Percentiles rank a stretch among this genome's conserved stretches.
Conservation (phyloP, 2,113 vertebrate species). For the Pangasianodon gigas region DNA sequence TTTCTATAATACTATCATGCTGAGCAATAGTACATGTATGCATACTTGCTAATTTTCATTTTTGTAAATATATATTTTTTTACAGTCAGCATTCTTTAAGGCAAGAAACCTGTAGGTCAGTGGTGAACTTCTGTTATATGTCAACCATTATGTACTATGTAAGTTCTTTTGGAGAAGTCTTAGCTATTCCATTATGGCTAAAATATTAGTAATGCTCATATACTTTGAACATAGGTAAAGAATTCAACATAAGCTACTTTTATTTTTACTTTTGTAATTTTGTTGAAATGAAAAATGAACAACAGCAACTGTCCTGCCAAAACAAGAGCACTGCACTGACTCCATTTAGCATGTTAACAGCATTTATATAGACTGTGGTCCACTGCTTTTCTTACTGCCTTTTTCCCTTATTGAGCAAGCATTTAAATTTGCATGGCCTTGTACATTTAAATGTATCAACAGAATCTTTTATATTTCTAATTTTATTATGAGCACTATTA, state of each 20-base stretch:
- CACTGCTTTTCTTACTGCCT: not conserved
- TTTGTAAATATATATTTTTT: not conserved
- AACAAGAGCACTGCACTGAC: not conserved
- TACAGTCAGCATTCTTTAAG: not conserved
- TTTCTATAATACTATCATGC: conserved; percentile 7
- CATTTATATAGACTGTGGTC: not conserved
- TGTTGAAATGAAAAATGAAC: too few relatives aligned
- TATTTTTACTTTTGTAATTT: not conserved
- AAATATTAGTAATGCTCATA: not conserved
- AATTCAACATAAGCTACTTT: not conserved
- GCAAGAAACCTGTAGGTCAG: not conserved
- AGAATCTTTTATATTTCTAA: conserved; percentile 23
- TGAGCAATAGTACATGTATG: not conserved
- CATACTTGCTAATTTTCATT: conserved; percentile 4
- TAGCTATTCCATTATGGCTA: too few relatives aligned
- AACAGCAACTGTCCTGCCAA: not conserved
- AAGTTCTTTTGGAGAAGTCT: too few relatives aligned
- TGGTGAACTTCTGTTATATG: not conserved
- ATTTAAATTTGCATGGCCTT: conserved; percentile 1
- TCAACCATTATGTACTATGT: not conserved
- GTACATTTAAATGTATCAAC: not conserved
- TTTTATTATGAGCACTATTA: not conserved
- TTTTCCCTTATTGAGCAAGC: not conserved
- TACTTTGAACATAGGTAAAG: not conserved
- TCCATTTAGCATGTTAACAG: not conserved